These are phyloP conservation scores for Clarias fuscus DNA, from an alignment of 2,797 vertebrate species.

Conservation along the genomic window DNA sequence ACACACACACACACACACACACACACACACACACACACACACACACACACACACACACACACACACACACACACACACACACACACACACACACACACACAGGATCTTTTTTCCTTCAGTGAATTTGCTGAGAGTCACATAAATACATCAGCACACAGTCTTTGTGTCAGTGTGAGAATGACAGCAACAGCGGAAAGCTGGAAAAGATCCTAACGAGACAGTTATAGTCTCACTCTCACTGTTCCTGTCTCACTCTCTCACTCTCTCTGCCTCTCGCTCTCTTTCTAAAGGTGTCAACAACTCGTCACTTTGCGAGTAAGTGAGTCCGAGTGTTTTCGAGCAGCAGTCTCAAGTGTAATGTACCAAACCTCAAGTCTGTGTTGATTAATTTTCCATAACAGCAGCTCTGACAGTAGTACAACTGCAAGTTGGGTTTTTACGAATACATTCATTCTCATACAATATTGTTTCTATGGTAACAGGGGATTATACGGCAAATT, in stretches of 20 bases:
- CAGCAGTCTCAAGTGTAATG: not conserved
- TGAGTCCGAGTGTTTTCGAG: slow-evolving; percentile 13
- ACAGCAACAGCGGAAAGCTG: slow-evolving; percentile 33
- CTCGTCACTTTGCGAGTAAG: slow-evolving; percentile 16
- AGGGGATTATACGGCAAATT: not conserved
- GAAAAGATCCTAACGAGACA: slow-evolving; percentile 26
- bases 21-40: slow-evolving; percentile 1
- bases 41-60: not conserved
- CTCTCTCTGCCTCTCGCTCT: not conserved
- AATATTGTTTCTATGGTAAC: not conserved
- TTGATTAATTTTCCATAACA: slow-evolving; percentile 15
- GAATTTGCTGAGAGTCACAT: slow-evolving; percentile 56
- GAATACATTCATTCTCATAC: not conserved
- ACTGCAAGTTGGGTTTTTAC: not conserved
- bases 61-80: slow-evolving; percentile 1
- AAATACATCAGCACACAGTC: slow-evolving; percentile 47
- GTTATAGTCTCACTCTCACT: slow-evolving; percentile 35
- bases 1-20: slow-evolving; percentile 8
- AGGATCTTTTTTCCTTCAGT: slow-evolving; percentile 19
- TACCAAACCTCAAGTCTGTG: not conserved
- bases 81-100: not conserved
- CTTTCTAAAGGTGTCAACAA: slow-evolving; percentile 28
- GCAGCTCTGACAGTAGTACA: slow-evolving; percentile 10
- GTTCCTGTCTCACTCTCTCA: slow-evolving; percentile 16
- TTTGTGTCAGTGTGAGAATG: slow-evolving; percentile 44